Conservation (phyloP, 2,797 vertebrate genomes). For the Microctenopoma lineatum region DNA sequence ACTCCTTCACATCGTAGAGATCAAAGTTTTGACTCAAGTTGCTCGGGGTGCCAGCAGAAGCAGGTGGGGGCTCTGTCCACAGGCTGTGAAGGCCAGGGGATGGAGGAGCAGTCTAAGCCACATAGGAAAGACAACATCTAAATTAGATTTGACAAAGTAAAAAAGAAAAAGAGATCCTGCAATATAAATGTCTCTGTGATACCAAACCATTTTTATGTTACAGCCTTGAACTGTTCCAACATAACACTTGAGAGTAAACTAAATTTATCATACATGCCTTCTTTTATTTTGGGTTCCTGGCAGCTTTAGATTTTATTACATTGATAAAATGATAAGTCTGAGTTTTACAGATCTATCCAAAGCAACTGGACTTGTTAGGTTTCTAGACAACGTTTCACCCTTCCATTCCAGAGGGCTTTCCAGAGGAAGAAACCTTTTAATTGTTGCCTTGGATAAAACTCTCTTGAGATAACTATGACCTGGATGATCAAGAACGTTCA, state of each 20-base stretch:
- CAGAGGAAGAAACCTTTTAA: too few relatives aligned
- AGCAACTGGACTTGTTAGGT: too few relatives aligned
- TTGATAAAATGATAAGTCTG: neutral
- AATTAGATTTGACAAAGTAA: slow-evolving; percentile 4
- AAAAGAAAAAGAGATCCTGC: neutral
- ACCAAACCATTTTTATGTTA: too few relatives aligned
- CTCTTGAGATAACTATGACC: too few relatives aligned
- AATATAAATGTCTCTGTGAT: neutral
- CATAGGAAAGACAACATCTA: slow-evolving; percentile 7
- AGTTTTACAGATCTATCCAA: neutral
- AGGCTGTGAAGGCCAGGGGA: slow-evolving; percentile 88
- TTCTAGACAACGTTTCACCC: too few relatives aligned
- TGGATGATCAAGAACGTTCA: too few relatives aligned
- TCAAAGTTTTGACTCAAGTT: slow-evolving; percentile 94
- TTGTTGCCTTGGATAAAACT: too few relatives aligned
- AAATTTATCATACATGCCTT: too few relatives aligned
- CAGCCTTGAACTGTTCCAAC: too few relatives aligned
- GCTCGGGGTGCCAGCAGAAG: slow-evolving; percentile 78
- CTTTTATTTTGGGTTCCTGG: too few relatives aligned
- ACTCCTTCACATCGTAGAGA: slow-evolving; percentile 93
- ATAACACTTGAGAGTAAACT: too few relatives aligned
- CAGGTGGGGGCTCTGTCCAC: slow-evolving; percentile 86
- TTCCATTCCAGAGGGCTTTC: too few relatives aligned
- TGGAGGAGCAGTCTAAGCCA: slow-evolving; percentile 87
- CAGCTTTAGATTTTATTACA: neutral